phyloP scores from a whole-genome alignment of 2,888 invertebrate genomes.

The Caenorhabditis angaria region DNA sequence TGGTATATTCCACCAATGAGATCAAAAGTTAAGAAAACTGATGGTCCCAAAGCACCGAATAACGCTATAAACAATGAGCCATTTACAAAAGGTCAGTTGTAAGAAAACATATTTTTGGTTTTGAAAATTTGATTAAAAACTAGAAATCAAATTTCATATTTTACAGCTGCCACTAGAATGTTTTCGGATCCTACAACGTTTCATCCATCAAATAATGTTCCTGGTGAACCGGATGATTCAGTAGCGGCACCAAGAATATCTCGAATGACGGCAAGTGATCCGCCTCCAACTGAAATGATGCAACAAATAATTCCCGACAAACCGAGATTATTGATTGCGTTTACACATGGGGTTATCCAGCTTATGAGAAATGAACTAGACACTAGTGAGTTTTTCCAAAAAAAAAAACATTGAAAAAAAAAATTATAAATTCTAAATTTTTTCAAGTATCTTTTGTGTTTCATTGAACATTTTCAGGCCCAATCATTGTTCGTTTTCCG shows the following conservation, averaged over 20 bases:
- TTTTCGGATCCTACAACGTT: neutral
- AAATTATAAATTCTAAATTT: neutral
- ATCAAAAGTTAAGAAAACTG: constrained; percentile 15
- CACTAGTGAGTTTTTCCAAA: constrained; percentile 77
- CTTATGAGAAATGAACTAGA: constrained; percentile 90
- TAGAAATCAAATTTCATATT: too few species aligned
- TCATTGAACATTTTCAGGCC: constrained; percentile 77
- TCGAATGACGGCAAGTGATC: neutral
- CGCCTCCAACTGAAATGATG: constrained; percentile 18
- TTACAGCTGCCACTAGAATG: too few species aligned
- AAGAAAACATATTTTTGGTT: too few species aligned
- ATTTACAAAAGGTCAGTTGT: neutral
- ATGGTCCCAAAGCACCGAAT: too few species aligned
- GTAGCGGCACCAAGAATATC: neutral
- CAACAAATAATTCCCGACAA: constrained; percentile 21
- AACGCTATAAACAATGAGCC: neutral
- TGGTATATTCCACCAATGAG: constrained; percentile 43
- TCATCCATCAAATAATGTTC: neutral
- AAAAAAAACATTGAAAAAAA: too few species aligned
- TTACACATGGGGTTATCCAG: constrained; percentile 86
- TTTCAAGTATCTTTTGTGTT: neutral
- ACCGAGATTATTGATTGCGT: constrained; percentile 85
- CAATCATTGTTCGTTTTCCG: constrained; percentile 84
- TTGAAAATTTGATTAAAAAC: too few species aligned
- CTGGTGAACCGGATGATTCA: neutral